Percentiles rank a stretch among this genome's conserved stretches.
Evolutionary conservation across 64 coral and sea anemone genomes (phyloP).

Genomic region (Montipora efflorescens): DNA sequence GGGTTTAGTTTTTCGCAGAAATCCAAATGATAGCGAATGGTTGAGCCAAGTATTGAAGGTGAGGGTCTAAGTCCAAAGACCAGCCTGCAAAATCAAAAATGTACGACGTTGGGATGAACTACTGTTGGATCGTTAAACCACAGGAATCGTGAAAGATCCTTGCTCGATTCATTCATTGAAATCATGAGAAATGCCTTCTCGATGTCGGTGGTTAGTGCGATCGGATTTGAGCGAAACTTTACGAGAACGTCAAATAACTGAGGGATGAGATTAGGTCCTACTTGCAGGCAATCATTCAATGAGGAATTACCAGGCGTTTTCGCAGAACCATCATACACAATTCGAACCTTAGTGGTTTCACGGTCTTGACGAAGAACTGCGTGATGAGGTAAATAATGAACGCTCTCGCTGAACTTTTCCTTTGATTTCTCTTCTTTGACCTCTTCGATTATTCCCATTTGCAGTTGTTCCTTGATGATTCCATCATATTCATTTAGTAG

Average conservation of each 20-base stretch:
- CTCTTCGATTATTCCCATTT: constrained; percentile 33
- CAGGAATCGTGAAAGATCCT: constrained; percentile 36
- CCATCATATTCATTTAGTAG: constrained; percentile 59
- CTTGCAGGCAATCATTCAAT: constrained; percentile 42
- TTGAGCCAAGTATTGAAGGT: constrained; percentile 24
- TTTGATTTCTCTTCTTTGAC: background rate
- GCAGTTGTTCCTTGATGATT: constrained; percentile 51
- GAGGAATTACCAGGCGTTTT: background rate
- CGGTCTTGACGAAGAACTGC: constrained; percentile 6
- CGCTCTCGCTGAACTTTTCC: background rate
- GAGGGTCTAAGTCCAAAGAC: constrained; percentile 55
- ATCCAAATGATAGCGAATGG: constrained; percentile 58
- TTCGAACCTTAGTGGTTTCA: constrained; percentile 28
- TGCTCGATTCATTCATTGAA: constrained; percentile 14
- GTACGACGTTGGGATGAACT: constrained; percentile 3
- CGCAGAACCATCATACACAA: constrained; percentile 43
- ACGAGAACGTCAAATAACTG: constrained; percentile 11
- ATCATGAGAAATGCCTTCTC: constrained; percentile 43
- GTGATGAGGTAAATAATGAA: constrained; percentile 49
- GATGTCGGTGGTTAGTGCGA: background rate
- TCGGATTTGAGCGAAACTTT: background rate
- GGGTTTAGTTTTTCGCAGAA: constrained; percentile 16
- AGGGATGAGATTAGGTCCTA: constrained; percentile 16
- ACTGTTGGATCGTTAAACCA: constrained; percentile 33
- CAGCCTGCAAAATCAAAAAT: constrained; percentile 20